Percentiles rank a stretch among this genome's conserved stretches.
phyloP scores from a whole-genome alignment of 2,888 invertebrate genomes.

The Drepanosiphum platanoidis region DNA sequence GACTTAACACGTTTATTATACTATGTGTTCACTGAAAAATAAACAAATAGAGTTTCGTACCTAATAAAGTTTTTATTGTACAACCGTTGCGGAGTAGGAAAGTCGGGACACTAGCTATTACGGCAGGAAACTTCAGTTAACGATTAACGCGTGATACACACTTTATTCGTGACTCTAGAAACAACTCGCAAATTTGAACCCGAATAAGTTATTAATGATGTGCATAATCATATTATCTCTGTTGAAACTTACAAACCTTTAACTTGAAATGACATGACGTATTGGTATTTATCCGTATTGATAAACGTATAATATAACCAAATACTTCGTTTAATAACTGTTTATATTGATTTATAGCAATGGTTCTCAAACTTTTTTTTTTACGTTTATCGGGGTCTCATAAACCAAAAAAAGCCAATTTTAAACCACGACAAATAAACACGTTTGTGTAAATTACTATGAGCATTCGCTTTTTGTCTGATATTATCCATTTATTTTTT shows the following conservation, averaged over 20 bases:
- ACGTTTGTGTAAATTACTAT: too few relatives aligned
- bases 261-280: background rate
- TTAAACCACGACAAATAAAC: too few relatives aligned
- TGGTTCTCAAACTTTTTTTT: too few relatives aligned
- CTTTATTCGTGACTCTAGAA: background rate
- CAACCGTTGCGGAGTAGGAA: background rate
- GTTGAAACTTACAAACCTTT: background rate
- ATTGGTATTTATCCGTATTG: background rate
- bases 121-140: background rate
- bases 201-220: background rate
- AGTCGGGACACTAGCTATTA: background rate
- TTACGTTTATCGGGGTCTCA: too few relatives aligned
- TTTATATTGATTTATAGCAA: too few relatives aligned
- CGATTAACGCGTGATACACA: background rate
- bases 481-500: too few relatives aligned
- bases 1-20: background rate
- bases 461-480: too few relatives aligned
- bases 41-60: background rate
- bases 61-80: conserved; percentile 5
- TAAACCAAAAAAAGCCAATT: too few relatives aligned
- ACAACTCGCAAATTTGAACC: background rate
- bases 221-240: background rate
- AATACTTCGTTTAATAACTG: too few relatives aligned
- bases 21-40: background rate
- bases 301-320: background rate